Conservation (phyloP, 2,113 vertebrate genomes). For the Carassius auratus region DNA sequence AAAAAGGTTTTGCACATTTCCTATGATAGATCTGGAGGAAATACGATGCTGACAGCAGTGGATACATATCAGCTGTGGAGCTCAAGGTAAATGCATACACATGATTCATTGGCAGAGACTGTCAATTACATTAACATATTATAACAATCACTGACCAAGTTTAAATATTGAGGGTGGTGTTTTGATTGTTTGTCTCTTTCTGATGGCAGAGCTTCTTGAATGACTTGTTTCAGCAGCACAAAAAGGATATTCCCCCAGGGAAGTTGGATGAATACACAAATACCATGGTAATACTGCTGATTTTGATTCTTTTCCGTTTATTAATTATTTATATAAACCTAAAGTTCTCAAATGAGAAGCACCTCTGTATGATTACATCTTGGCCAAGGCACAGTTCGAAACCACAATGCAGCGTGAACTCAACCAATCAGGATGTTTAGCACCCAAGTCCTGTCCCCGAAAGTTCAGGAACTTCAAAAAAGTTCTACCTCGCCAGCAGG, state of each 20-base stretch:
- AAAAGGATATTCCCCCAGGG: constrained; percentile 77
- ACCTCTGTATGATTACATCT: too few species aligned
- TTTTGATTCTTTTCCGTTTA: background rate
- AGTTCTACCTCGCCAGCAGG: too few species aligned
- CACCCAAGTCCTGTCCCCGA: too few species aligned
- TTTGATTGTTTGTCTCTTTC: background rate
- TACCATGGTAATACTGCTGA: constrained; percentile 80
- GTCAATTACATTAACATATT: background rate
- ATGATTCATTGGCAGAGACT: background rate
- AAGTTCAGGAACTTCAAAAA: too few species aligned
- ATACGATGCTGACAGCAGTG: constrained; percentile 93
- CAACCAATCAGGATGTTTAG: too few species aligned
- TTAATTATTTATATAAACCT: background rate
- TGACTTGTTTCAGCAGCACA: constrained; percentile 86
- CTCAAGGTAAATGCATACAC: constrained; percentile 77
- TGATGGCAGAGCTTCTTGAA: constrained; percentile 83
- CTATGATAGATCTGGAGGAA: constrained; percentile 91
- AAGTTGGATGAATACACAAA: constrained; percentile 92
- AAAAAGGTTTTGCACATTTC: constrained; percentile 34
- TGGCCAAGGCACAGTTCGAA: too few species aligned
- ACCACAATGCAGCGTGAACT: too few species aligned
- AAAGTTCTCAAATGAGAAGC: background rate
- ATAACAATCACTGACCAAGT: too few species aligned
- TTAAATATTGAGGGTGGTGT: background rate
- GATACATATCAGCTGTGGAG: constrained; percentile 90